These are phyloP conservation scores for Monochamus saltuarius DNA, from an alignment of 1,140 invertebrate genomes.

Conservation along the genomic window DNA sequence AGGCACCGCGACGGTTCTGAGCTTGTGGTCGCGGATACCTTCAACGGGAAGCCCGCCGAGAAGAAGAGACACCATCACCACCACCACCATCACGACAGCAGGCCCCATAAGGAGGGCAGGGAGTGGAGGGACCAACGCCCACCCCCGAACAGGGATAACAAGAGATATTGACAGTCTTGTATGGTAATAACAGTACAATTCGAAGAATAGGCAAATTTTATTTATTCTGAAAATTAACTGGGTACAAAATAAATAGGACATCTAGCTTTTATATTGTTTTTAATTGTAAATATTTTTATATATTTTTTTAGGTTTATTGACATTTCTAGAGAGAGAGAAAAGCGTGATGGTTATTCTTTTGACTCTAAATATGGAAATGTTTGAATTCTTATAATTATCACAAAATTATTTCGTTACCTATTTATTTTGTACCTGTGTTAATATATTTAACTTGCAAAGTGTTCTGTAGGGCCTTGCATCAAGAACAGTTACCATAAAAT, in stretches of 20 bases:
- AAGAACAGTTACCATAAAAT: too few relatives aligned
- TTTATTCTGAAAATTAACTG: too few relatives aligned
- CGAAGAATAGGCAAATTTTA: constrained; percentile 33
- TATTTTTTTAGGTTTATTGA: not conserved
- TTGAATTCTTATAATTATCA: not conserved
- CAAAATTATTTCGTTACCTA: too few relatives aligned
- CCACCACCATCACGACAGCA: constrained; percentile 65
- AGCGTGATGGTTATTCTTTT: not conserved
- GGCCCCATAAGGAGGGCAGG: constrained; percentile 37
- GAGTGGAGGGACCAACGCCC: constrained; percentile 40
- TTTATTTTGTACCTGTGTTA: too few relatives aligned
- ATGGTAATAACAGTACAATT: constrained; percentile 45
- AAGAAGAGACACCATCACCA: constrained; percentile 82
- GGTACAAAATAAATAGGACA: too few relatives aligned
- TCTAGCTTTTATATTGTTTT: not conserved
- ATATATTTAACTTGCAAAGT: too few relatives aligned
- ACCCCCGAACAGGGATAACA: constrained; percentile 37
- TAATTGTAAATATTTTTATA: not conserved
- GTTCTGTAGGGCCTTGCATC: too few relatives aligned
- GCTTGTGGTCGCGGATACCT: constrained; percentile 72
- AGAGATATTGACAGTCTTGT: constrained; percentile 45
- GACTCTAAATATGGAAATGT: not conserved
- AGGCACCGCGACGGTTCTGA: constrained; percentile 64
- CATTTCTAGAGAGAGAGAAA: not conserved
- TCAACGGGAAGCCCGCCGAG: constrained; percentile 61